Evolutionary conservation across 2,888 invertebrate genomes (phyloP).

Genomic region (Lingula anatina): DNA sequence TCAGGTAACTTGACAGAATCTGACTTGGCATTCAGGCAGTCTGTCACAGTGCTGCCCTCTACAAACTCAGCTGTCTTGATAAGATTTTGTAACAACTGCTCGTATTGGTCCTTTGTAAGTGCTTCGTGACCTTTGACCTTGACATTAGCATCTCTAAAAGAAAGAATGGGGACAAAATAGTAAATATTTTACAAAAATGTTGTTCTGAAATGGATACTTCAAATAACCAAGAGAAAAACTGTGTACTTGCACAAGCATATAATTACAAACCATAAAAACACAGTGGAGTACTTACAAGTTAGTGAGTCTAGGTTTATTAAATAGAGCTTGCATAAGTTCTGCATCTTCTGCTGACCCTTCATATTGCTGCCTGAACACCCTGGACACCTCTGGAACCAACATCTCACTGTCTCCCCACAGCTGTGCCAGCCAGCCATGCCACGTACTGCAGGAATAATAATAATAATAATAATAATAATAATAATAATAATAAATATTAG

Average conservation of each 20-base stretch:
- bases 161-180: background rate
- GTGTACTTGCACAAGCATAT: no score
- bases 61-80: no score
- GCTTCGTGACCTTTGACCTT: no score
- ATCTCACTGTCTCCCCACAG: slow-evolving; percentile 24
- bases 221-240: no score
- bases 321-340: slow-evolving; percentile 34
- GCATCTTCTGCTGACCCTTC: slow-evolving; percentile 28
- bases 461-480: slow-evolving; percentile 1
- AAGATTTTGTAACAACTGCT: no score
- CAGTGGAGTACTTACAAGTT: slow-evolving; percentile 30
- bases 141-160: no score
- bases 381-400: slow-evolving; percentile 49
- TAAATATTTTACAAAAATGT: slow-evolving; percentile 2
- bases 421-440: slow-evolving; percentile 43
- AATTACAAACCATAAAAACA: background rate
- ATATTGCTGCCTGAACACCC: slow-evolving; percentile 42
- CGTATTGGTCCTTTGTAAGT: no score
- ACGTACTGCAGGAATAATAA: slow-evolving; percentile 26
- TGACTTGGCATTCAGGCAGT: no score
- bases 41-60: no score
- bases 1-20: no score
- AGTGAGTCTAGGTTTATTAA: slow-evolving; percentile 37
- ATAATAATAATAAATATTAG: slow-evolving; percentile 12
- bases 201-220: background rate